A percentile compares a stretch with the other conserved stretches of the same genome.
These are phyloP conservation scores for Martes martes DNA, from an alignment of 2,113 vertebrate species.

Conservation along the genomic window DNA sequence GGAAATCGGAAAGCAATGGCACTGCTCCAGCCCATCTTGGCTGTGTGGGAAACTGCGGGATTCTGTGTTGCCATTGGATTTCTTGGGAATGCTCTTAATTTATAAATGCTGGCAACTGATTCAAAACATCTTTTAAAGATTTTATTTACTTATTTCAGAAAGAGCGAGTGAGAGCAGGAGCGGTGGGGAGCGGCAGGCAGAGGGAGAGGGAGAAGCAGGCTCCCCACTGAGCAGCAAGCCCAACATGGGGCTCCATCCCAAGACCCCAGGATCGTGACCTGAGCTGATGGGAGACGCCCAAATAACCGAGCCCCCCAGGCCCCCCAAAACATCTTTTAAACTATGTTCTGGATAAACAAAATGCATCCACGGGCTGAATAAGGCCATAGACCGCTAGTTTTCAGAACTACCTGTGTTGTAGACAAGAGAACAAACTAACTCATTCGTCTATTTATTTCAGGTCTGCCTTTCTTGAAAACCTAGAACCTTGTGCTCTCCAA, in stretches of 20 bases:
- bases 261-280: background rate
- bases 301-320: background rate
- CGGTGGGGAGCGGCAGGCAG: background rate
- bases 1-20: accelerated
- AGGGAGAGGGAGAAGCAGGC: background rate
- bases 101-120: background rate
- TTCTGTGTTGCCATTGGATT: background rate
- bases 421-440: background rate
- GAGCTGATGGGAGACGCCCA: background rate
- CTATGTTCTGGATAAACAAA: background rate
- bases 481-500: background rate
- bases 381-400: background rate
- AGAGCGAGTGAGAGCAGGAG: background rate
- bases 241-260: background rate
- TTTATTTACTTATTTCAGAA: background rate
- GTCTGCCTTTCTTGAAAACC: background rate
- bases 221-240: background rate
- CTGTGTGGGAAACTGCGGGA: background rate
- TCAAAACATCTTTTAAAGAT: background rate
- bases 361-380: background rate
- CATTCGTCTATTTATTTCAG: background rate
- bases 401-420: background rate
- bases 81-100: background rate
- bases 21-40: background rate
- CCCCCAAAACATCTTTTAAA: background rate